Conservation (phyloP, 1,140 invertebrate species). For the Lepidurus couesii region DNA sequence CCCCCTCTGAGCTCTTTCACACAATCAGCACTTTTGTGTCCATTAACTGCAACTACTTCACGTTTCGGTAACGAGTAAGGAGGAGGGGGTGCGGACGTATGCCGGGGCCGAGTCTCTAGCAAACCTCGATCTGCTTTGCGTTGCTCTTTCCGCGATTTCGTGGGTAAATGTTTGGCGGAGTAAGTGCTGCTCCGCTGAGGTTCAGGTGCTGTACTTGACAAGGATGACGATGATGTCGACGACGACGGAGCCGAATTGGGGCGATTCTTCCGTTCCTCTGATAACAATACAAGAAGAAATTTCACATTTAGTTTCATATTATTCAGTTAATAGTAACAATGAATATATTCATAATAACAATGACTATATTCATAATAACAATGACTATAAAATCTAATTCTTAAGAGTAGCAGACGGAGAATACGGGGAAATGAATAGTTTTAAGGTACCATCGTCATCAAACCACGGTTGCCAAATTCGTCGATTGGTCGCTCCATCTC, state of each 20-base stretch:
- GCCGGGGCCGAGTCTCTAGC: background rate
- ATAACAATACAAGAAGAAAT: background rate
- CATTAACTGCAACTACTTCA: background rate
- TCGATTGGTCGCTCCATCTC: slow-evolving; percentile 18
- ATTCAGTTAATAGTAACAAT: too few species aligned
- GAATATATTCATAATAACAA: too few species aligned
- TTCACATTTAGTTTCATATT: too few species aligned
- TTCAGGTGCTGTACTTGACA: background rate
- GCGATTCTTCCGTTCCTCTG: background rate
- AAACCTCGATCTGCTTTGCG: slow-evolving; percentile 2
- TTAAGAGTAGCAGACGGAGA: background rate
- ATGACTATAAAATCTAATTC: too few species aligned
- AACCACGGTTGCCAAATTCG: slow-evolving; percentile 34
- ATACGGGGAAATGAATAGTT: background rate
- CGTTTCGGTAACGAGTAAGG: background rate
- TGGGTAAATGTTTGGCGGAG: background rate
- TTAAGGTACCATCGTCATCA: slow-evolving; percentile 28
- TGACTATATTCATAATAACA: too few species aligned
- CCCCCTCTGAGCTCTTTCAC: slow-evolving; percentile 9
- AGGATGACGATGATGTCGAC: background rate
- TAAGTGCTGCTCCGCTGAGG: background rate
- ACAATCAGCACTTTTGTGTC: background rate
- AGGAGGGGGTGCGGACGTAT: background rate
- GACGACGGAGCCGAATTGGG: background rate
- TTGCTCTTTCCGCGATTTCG: background rate